Evolutionary conservation across 2,113 vertebrate genomes (phyloP).

Genomic region (Perognathus longimembris): DNA sequence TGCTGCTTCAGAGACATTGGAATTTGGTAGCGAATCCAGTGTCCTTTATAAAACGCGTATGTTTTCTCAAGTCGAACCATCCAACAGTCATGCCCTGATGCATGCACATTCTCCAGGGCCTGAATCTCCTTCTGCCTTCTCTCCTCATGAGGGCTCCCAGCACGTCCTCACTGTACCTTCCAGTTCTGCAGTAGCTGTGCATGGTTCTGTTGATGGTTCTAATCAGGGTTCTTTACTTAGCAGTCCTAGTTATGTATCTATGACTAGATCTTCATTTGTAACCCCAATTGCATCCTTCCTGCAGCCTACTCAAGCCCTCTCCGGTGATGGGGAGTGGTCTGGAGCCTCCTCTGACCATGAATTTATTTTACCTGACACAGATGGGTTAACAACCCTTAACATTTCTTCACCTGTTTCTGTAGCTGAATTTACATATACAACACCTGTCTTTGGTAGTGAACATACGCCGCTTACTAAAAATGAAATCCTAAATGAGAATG

Average conservation of each 20-base stretch:
- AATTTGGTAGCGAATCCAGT: conserved; percentile 83
- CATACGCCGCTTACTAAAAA: conserved; percentile 82
- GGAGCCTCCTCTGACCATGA: conserved; percentile 87
- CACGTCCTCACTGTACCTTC: conserved; percentile 85
- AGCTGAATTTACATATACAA: conserved; percentile 83
- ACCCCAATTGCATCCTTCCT: conserved; percentile 84
- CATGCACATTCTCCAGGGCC: conserved; percentile 89
- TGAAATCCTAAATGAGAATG: conserved; percentile 80
- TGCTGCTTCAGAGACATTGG: conserved; percentile 89
- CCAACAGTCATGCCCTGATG: conserved; percentile 88
- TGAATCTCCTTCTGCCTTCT: conserved; percentile 85
- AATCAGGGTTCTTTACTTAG: conserved; percentile 83
- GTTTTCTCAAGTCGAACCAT: conserved; percentile 86
- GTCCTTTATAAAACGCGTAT: conserved; percentile 84
- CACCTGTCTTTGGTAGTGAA: conserved; percentile 85
- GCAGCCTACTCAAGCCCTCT: conserved; percentile 87
- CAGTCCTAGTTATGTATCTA: conserved; percentile 82
- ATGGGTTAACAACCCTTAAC: conserved; percentile 81
- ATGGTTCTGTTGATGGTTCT: conserved; percentile 84
- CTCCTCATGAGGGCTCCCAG: conserved; percentile 86
- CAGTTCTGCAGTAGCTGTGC: conserved; percentile 82
- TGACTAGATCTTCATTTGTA: conserved; percentile 83
- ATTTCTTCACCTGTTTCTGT: conserved; percentile 84
- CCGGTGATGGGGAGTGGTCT: conserved; percentile 88
- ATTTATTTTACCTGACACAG: conserved; percentile 87